A percentile compares a stretch with the other conserved stretches of the same genome.
Conservation (phyloP, 1,140 invertebrate genomes). For the Trichonephila clavata region DNA sequence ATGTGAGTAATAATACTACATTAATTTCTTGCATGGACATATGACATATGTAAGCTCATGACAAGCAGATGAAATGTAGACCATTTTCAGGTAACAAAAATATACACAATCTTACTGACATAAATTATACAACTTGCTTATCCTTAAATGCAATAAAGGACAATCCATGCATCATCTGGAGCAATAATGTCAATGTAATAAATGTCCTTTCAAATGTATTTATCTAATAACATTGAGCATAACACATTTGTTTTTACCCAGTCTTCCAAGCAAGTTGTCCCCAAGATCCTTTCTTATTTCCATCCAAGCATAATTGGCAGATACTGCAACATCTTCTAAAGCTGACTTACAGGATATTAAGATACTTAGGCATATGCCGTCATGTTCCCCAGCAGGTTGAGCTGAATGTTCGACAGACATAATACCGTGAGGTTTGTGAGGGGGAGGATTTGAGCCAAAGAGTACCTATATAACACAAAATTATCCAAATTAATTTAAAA, state of each 20-base stretch:
- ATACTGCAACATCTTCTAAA: constrained; percentile 88
- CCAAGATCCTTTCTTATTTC: constrained; percentile 88
- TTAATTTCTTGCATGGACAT: constrained; percentile 22
- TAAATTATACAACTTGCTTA: not conserved
- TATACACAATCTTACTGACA: constrained; percentile 33
- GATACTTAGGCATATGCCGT: constrained; percentile 91
- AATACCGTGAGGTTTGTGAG: constrained; percentile 89
- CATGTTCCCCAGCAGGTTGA: constrained; percentile 83
- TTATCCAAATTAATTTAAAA: no score
- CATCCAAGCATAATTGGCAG: constrained; percentile 94
- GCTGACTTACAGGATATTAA: constrained; percentile 92
- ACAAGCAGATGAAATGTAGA: constrained; percentile 2
- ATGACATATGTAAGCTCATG: constrained; percentile 32
- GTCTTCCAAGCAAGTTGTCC: constrained; percentile 85
- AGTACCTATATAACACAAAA: constrained; percentile 85
- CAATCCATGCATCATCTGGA: constrained; percentile 44
- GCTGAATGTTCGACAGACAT: constrained; percentile 78
- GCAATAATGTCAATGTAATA: constrained; percentile 25
- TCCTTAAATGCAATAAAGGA: constrained; percentile 14
- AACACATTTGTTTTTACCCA: constrained; percentile 89
- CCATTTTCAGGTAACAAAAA: constrained; percentile 4
- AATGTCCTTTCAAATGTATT: constrained; percentile 73
- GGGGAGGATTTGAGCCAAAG: constrained; percentile 91
- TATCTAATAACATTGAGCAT: constrained; percentile 90
- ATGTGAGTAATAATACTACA: not conserved